These are phyloP conservation scores for Macroteleia sp. DNA, from an alignment of 2,888 invertebrate genomes.

Conservation along the genomic window DNA sequence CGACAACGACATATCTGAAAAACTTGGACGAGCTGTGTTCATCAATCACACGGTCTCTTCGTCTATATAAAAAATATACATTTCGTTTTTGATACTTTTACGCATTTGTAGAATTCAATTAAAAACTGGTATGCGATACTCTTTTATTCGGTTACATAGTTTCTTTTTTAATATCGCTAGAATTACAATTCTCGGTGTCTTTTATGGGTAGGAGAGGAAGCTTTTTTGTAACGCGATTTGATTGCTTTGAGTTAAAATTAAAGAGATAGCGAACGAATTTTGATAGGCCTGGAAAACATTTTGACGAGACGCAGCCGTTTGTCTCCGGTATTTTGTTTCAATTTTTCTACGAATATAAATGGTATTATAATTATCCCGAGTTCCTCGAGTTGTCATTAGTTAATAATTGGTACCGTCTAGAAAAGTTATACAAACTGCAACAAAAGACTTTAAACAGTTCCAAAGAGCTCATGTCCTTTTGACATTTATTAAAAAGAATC, in stretches of 20 bases:
- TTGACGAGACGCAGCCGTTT: background rate
- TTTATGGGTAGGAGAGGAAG: background rate
- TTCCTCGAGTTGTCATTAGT: slow-evolving; percentile 1
- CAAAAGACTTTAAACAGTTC: slow-evolving; percentile 19
- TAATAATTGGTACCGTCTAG: slow-evolving; percentile 15
- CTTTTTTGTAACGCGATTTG: slow-evolving; percentile 17
- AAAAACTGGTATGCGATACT: slow-evolving; percentile 59
- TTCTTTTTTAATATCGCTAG: slow-evolving; percentile 25
- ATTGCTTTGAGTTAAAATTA: slow-evolving; percentile 32
- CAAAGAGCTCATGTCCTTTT: slow-evolving; percentile 18
- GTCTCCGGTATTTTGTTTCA: background rate
- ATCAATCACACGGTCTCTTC: slow-evolving; percentile 66
- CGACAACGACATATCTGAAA: slow-evolving; percentile 65
- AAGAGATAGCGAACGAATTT: background rate
- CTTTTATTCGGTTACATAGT: slow-evolving; percentile 47
- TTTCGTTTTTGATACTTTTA: slow-evolving; percentile 63
- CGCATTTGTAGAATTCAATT: slow-evolving; percentile 63
- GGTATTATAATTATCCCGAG: slow-evolving; percentile 10
- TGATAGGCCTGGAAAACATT: background rate
- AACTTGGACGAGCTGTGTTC: slow-evolving; percentile 66
- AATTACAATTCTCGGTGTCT: slow-evolving; percentile 47
- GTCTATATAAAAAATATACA: slow-evolving; percentile 66
- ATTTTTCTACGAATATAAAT: too few relatives aligned
- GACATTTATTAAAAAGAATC: slow-evolving; percentile 31
- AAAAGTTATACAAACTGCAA: slow-evolving; percentile 9